Conservation (phyloP, 2,888 invertebrate species). For the Papilio elwesi region DNA sequence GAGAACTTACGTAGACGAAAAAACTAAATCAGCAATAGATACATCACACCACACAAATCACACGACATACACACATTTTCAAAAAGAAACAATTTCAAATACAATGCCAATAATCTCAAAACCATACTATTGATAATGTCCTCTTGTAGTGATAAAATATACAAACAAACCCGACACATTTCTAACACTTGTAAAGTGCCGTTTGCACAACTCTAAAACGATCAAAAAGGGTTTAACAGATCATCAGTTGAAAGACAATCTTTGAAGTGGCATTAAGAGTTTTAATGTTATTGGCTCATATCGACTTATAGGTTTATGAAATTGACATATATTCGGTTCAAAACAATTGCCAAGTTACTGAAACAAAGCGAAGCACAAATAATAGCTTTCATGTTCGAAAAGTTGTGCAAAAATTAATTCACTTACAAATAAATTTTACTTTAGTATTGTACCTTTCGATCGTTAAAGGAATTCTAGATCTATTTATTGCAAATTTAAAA, state of each 20-base stretch:
- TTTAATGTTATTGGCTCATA: constrained; percentile 34
- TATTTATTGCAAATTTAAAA: constrained; percentile 35
- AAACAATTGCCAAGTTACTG: background rate
- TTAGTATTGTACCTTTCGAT: constrained; percentile 1
- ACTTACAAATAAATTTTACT: constrained; percentile 28
- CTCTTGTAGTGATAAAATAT: constrained; percentile 40
- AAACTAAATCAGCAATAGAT: constrained; percentile 50
- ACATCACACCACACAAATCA: constrained; percentile 56
- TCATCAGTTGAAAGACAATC: constrained; percentile 42
- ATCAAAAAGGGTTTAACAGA: constrained; percentile 43
- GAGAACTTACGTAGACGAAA: constrained; percentile 56
- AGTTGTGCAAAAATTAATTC: constrained; percentile 28
- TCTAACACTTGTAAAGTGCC: constrained; percentile 30
- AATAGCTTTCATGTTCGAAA: background rate
- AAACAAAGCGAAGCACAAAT: background rate
- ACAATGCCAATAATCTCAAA: constrained; percentile 17
- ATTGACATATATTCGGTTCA: constrained; percentile 1
- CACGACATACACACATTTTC: constrained; percentile 50
- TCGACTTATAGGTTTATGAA: constrained; percentile 20
- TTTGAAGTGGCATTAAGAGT: constrained; percentile 46
- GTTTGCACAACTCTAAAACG: constrained; percentile 39
- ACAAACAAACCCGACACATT: constrained; percentile 41
- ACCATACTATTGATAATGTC: constrained; percentile 14
- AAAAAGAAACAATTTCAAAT: constrained; percentile 2
- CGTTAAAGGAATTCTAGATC: constrained; percentile 29